Conservation (phyloP, 2,113 vertebrate species). For the Neofelis nebulosa region DNA sequence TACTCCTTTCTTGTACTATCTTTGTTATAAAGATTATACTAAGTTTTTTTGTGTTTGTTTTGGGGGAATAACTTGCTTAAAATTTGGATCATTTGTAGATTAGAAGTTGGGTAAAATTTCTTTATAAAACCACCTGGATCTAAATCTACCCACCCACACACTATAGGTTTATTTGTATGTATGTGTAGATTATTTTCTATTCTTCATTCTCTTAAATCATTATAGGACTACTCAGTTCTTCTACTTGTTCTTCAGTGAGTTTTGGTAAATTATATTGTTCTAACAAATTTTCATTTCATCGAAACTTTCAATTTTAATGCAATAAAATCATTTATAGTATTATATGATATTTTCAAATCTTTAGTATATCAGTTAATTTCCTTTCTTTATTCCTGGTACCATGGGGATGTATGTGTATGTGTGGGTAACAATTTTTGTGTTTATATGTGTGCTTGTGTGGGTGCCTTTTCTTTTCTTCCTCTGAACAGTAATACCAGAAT, state of each 20-base stretch:
- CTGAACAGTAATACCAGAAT: background rate
- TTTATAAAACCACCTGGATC: background rate
- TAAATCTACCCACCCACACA: background rate
- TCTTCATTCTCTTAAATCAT: background rate
- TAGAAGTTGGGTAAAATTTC: background rate
- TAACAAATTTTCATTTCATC: background rate
- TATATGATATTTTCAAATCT: background rate
- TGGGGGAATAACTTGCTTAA: background rate
- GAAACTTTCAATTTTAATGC: background rate
- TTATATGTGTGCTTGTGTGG: background rate
- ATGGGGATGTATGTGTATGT: background rate
- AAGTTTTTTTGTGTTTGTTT: background rate
- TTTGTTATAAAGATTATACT: background rate
- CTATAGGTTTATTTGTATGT: background rate
- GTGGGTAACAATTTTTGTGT: background rate
- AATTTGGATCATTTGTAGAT: background rate
- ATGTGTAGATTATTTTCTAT: background rate
- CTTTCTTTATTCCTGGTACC: background rate
- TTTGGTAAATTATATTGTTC: background rate
- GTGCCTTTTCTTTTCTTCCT: background rate
- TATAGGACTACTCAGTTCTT: background rate
- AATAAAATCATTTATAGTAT: background rate
- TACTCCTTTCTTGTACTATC: background rate
- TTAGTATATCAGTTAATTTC: background rate
- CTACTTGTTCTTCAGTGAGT: background rate